These are phyloP conservation scores for Cacoxenus indagator DNA, from an alignment of 2,888 invertebrate species.

Conservation along the genomic window DNA sequence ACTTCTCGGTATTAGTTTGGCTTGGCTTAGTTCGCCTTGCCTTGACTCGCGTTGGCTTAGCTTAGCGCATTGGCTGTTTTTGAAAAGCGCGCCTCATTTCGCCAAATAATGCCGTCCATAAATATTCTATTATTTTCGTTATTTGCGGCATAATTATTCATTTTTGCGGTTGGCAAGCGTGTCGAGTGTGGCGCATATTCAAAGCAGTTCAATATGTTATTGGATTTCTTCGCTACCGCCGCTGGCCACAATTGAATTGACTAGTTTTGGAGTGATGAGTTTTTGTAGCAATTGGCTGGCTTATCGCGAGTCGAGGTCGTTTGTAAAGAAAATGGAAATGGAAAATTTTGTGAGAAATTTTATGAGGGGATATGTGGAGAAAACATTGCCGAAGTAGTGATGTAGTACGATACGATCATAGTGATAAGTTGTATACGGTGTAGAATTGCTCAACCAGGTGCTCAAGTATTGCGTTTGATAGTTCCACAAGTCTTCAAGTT, in stretches of 20 bases:
- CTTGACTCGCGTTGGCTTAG: not conserved
- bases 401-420: too few species aligned
- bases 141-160: slow-evolving; percentile 52
- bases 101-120: slow-evolving; percentile 37
- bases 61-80: not conserved
- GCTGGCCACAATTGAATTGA: slow-evolving; percentile 18
- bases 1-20: not conserved
- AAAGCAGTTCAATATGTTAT: slow-evolving; percentile 2
- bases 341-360: too few species aligned
- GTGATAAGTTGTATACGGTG: too few species aligned
- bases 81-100: slow-evolving; percentile 40
- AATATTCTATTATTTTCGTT: slow-evolving; percentile 46
- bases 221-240: not conserved
- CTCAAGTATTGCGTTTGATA: too few species aligned
- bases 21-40: not conserved
- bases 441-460: too few species aligned
- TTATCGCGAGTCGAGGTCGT: too few species aligned
- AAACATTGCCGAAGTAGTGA: too few species aligned
- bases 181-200: slow-evolving; percentile 21
- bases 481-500: too few species aligned
- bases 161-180: slow-evolving; percentile 49
- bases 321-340: too few species aligned
- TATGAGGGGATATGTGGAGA: too few species aligned
- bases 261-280: too few species aligned
- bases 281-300: too few species aligned